Conservation (phyloP, 2,113 vertebrate species). For the Eidolon helvum region DNA sequence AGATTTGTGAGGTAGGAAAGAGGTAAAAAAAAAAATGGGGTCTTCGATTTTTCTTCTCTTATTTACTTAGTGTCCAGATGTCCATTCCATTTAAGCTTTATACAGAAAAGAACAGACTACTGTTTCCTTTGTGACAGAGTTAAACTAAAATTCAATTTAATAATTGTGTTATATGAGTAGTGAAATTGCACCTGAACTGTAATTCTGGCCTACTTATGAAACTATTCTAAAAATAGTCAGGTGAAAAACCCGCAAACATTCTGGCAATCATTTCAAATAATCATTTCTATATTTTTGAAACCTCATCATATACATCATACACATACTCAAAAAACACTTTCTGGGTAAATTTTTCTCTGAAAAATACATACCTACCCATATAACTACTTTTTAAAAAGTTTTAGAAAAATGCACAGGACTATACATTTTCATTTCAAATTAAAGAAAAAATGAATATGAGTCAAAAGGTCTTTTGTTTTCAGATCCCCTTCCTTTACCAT, state of each 20-base stretch:
- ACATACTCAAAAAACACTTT: neutral
- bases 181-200: conserved; percentile 33
- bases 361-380: neutral
- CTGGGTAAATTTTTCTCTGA: neutral
- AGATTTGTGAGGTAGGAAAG: neutral
- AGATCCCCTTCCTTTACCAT: neutral
- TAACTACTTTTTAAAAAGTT: neutral
- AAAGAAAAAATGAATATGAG: neutral
- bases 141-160: conserved; percentile 42
- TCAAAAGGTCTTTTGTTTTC: neutral
- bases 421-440: neutral
- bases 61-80: neutral
- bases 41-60: neutral
- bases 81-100: conserved; percentile 27
- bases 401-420: neutral
- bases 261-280: conserved; percentile 39
- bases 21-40: neutral
- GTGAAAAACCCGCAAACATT: conserved; percentile 34
- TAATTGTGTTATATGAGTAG: conserved; percentile 9
- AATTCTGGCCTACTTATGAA: conserved; percentile 59
- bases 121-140: conserved; percentile 24
- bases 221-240: conserved; percentile 45
- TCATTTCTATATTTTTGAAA: conserved; percentile 29
- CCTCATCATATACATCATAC: neutral
- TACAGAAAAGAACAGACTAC: neutral